phyloP scores from a whole-genome alignment of 2,113 vertebrate genomes.

The Alces alces region DNA sequence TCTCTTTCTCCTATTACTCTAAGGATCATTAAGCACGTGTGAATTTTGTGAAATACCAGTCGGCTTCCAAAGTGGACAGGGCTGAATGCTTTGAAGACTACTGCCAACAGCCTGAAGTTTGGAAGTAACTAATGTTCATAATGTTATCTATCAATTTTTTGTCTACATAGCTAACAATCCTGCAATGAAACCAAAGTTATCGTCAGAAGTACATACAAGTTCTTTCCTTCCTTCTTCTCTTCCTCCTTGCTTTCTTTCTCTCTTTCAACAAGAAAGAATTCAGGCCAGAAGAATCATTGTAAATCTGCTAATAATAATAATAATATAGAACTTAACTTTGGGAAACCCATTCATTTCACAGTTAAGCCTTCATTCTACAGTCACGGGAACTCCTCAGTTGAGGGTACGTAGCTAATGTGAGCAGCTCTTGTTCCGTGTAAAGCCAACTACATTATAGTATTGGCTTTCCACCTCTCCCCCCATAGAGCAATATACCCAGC shows the following conservation, averaged over 20 bases:
- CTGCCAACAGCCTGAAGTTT: background rate
- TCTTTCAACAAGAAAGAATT: background rate
- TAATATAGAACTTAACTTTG: background rate
- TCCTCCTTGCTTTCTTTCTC: background rate
- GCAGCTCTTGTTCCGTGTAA: background rate
- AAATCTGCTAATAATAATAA: background rate
- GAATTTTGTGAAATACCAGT: background rate
- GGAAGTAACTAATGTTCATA: background rate
- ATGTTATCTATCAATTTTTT: background rate
- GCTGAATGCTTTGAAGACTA: background rate
- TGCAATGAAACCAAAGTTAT: background rate
- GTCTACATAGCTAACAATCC: background rate
- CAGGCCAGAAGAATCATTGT: background rate
- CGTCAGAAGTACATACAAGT: background rate
- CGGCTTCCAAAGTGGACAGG: background rate
- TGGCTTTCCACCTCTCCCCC: background rate
- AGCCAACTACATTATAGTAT: background rate
- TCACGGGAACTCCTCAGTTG: background rate
- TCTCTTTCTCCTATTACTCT: background rate
- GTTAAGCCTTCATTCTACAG: background rate
- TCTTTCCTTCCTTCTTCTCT: background rate
- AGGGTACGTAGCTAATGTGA: background rate
- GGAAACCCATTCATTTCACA: background rate
- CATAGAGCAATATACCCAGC: background rate
- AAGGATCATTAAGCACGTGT: background rate